Evolutionary conservation across 2,888 invertebrate species (phyloP), one percentile per base, ranked within the genome.

Genomic region (Pachliopta kotzebuea): DNA sequence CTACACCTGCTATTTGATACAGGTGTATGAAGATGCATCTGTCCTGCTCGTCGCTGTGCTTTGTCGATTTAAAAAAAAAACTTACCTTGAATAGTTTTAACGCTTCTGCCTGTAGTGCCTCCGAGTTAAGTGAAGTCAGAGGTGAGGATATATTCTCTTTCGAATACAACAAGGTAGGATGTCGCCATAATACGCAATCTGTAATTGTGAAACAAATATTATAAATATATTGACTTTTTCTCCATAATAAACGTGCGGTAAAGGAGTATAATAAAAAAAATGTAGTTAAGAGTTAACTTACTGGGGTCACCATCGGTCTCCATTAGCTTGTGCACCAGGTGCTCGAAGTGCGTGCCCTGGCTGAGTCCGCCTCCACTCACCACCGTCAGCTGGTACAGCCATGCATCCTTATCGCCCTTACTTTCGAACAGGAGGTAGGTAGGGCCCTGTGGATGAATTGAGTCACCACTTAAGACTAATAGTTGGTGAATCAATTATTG

Each of bases 321-420:
- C 98, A 99, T 98, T 42, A 99, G 93, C 84, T 98, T 97, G 84
- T 98, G 98, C 54, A 98, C 95, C 20, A 99, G 92, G 80, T 99
- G 98, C 81, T 99, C 99, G 83, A 98, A 99, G 81, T 98, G 98
- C 0, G 99, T 98, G 59, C 98, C 99, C 53, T 96, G 96, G 78
- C 96, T 96, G 6, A 96, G 95, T 0, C 97, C 96, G 7, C 97
- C 98, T 4, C 98, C 98, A 63, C 98, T 97, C 0, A 98, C 98
- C 17, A 99, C 97, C 0, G 98, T 98, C 69, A 96, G 84, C 76
- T 96, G 96, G 78, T 96, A 96, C 65, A 96, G 79, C 96, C 96
- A 96, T 69, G 95, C 94, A 80, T 98, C 98, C 85, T 98, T 98
- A 83, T 99, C 99, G 68, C 98, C 98, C 81, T 98, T 98, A 70